phyloP scores from a whole-genome alignment of 2,888 invertebrate genomes.

The Ditula angustiorana region DNA sequence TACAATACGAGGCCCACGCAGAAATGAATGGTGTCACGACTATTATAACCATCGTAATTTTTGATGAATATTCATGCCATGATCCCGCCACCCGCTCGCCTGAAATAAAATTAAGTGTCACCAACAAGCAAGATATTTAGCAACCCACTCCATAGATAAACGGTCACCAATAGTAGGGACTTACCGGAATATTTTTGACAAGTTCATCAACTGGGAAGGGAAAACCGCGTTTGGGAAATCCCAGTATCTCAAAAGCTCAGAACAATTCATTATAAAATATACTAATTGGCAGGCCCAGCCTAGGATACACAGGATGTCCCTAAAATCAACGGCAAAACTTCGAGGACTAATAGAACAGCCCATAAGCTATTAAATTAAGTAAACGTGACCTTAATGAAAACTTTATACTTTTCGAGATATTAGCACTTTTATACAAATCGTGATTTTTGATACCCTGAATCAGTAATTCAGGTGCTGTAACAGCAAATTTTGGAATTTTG shows the following conservation, averaged over 20 bases:
- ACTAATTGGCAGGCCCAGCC: background rate
- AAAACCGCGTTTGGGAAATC: background rate
- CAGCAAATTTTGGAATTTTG: no score
- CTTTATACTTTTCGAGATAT: no score
- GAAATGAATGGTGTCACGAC: slow-evolving; percentile 61
- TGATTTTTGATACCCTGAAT: no score
- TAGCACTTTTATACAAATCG: no score
- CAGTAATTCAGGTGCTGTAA: no score
- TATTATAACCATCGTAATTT: slow-evolving; percentile 56
- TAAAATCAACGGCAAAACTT: no score
- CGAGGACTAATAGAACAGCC: no score
- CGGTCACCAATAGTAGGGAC: background rate
- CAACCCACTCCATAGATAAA: background rate
- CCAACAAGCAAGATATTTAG: slow-evolving; percentile 22
- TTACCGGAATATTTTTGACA: background rate
- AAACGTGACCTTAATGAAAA: no score
- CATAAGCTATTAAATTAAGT: no score
- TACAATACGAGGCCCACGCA: slow-evolving; percentile 41
- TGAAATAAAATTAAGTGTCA: slow-evolving; percentile 61
- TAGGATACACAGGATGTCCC: background rate
- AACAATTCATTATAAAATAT: background rate
- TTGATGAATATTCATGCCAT: slow-evolving; percentile 58
- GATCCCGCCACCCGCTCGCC: slow-evolving; percentile 69
- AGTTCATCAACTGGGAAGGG: background rate
- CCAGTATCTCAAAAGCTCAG: background rate